Evolutionary conservation across 2,888 invertebrate species (phyloP).

Genomic region (Drosophila nr. perissopoda): DNA sequence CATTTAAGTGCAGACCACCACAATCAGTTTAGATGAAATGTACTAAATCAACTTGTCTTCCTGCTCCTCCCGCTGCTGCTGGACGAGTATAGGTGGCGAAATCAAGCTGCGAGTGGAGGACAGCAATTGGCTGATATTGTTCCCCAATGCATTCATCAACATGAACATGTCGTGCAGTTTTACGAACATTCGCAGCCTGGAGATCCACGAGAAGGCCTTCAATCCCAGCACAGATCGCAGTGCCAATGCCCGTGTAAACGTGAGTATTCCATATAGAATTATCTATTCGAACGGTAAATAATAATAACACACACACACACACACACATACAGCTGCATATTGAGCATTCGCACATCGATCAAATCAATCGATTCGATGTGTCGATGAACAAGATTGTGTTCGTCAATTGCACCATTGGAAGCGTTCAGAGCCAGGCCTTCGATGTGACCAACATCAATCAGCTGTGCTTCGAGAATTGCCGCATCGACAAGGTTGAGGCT

Average conservation of each 20-base stretch:
- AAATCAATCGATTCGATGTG: conserved; percentile 80
- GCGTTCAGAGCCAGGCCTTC: conserved; percentile 80
- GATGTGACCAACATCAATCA: conserved; percentile 83
- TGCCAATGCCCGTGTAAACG: conserved; percentile 71
- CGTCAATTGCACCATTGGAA: conserved; percentile 79
- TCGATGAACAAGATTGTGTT: conserved; percentile 82
- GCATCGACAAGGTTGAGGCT: conserved; percentile 80
- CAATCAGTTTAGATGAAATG: background rate
- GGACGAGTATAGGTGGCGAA: conserved; percentile 67
- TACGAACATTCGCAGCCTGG: conserved; percentile 72
- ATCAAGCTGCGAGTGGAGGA: conserved; percentile 80
- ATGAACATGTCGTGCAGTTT: conserved; percentile 80
- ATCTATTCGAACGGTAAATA: background rate
- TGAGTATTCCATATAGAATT: conserved; percentile 49
- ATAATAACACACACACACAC: background rate
- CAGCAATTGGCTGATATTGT: conserved; percentile 73
- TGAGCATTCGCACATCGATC: conserved; percentile 74
- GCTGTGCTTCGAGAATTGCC: conserved; percentile 81
- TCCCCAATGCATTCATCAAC: conserved; percentile 79
- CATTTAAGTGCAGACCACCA: background rate
- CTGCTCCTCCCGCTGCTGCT: background rate
- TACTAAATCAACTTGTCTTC: background rate
- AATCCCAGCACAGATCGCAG: conserved; percentile 58
- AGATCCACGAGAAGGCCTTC: conserved; percentile 81
- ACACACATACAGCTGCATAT: conserved; percentile 74